These are phyloP conservation scores for Prosopocoilus inquinatus DNA, from an alignment of 2,888 invertebrate species.

Conservation along the genomic window DNA sequence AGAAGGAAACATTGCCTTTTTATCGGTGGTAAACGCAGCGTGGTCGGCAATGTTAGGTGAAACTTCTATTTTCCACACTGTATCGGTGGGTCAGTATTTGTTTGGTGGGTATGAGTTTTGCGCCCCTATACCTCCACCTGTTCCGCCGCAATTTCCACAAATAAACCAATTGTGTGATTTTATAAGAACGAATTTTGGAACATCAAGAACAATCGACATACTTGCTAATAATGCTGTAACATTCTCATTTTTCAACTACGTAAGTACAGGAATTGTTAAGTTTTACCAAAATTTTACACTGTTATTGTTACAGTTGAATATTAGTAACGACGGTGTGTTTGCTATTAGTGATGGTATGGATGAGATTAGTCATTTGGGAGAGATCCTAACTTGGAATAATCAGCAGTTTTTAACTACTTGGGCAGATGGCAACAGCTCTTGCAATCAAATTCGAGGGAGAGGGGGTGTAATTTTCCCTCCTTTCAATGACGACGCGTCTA, in stretches of 20 bases:
- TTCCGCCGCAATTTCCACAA: background rate
- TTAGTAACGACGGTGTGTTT: constrained; percentile 58
- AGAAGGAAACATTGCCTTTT: too few relatives aligned
- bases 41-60: too few relatives aligned
- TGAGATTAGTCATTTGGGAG: constrained; percentile 52
- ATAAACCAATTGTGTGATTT: background rate
- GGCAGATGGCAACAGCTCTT: constrained; percentile 45
- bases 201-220: background rate
- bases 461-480: constrained; percentile 59
- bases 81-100: too few relatives aligned
- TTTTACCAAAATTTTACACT: background rate
- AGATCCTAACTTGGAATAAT: constrained; percentile 53
- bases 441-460: constrained; percentile 51
- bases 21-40: too few relatives aligned
- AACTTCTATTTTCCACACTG: too few relatives aligned
- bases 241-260: constrained; percentile 15
- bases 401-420: constrained; percentile 23
- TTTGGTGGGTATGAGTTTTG: too few relatives aligned
- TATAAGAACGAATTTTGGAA: background rate
- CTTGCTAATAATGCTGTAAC: background rate
- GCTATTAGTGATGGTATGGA: constrained; percentile 59
- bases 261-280: constrained; percentile 8
- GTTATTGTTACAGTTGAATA: constrained; percentile 57
- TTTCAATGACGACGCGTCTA: constrained; percentile 51
- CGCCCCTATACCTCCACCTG: background rate